A percentile compares a stretch with the other conserved stretches of the same genome.
Evolutionary conservation across 2,888 invertebrate species (phyloP).

Genomic region (Mimumesa dahlbomi): DNA sequence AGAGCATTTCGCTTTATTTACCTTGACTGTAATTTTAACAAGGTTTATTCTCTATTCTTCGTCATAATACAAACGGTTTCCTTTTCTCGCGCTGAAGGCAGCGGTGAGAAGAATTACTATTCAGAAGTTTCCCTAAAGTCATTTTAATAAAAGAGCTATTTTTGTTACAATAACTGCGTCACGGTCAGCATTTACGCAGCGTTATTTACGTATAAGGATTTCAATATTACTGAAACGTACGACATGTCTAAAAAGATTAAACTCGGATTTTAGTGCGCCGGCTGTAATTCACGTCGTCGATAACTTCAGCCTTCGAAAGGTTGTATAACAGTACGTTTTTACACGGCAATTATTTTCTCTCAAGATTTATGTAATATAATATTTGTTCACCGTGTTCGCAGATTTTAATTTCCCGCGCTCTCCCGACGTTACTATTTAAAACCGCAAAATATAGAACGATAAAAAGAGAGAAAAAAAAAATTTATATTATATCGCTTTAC

Average conservation of each 20-base stretch:
- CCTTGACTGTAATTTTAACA: constrained; percentile 40
- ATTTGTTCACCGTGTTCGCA: constrained; percentile 22
- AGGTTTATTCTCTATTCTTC: constrained; percentile 4
- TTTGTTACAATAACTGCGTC: constrained; percentile 31
- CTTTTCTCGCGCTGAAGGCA: constrained; percentile 15
- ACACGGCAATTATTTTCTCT: constrained; percentile 43
- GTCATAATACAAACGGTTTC: constrained; percentile 4
- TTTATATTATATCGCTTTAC: constrained; percentile 26
- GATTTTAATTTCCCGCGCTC: constrained; percentile 31
- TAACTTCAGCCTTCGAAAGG: constrained; percentile 30
- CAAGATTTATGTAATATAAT: constrained; percentile 49
- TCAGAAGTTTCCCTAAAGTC: constrained; percentile 3
- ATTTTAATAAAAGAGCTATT: constrained; percentile 30
- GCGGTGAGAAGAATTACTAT: background rate
- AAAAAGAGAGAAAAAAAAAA: too few relatives aligned
- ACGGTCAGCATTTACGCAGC: background rate
- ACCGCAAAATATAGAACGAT: constrained; percentile 37
- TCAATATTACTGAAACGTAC: constrained; percentile 30
- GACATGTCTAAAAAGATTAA: constrained; percentile 39
- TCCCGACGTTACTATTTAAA: too few relatives aligned
- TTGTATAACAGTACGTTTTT: constrained; percentile 34
- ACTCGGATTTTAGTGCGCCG: constrained; percentile 28
- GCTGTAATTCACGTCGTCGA: constrained; percentile 44
- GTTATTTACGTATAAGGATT: constrained; percentile 47
- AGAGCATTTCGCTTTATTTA: constrained; percentile 39